Evolutionary conservation across 1,140 invertebrate genomes (phyloP), one percentile per base, ranked within the genome.

Genomic region (Piezodorus guildinii): DNA sequence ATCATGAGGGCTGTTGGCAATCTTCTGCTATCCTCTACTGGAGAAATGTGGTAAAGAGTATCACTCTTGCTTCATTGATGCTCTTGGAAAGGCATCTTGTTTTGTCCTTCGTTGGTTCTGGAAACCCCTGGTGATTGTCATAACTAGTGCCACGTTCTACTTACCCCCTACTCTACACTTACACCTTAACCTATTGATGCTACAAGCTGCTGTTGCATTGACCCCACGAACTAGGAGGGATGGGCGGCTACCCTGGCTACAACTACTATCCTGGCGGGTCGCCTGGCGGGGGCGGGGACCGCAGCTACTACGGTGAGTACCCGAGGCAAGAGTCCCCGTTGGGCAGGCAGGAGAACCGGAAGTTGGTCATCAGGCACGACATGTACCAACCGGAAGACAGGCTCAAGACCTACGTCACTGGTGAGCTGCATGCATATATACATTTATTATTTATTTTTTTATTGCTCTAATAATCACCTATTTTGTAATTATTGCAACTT

Each of bases 191-290:
- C 12, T 1, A 39, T 10, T 39, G 34, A 39, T 39, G 6, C 6
- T 39, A 4, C 9, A 39, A 39, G 34, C 12, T 39, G 34, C 27
- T 30, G 3, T 30, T n/a, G n/a, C n/a, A 10, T 39, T 4, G 34
- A 10, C 34, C 6, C 1, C 34, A 8, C 34, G n/a, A n/a, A 1
- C 12, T 19, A 49, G 46, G 54, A n/a, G 58, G 25, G 3, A 15
- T 39, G 14, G 23, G 68, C 73, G 73, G 74, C 45, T 75, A 73
- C 67, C 72, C 74, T 45, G 72, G 73, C 65, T 75, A 73, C 68
- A 70, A 72, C 66, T 74, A 73, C 69, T 72, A 74, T 67, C 27
- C 49, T 12, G 16, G 30, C 3, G 51, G 58, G 3, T 46, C 49
- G 9, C 49, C 63, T 2, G 16, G n/a, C 15, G 63, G 54, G 5